Evolutionary conservation across 2,888 invertebrate genomes (phyloP), one percentile per base, ranked within the genome.

Genomic region (Ctena decussata): DNA sequence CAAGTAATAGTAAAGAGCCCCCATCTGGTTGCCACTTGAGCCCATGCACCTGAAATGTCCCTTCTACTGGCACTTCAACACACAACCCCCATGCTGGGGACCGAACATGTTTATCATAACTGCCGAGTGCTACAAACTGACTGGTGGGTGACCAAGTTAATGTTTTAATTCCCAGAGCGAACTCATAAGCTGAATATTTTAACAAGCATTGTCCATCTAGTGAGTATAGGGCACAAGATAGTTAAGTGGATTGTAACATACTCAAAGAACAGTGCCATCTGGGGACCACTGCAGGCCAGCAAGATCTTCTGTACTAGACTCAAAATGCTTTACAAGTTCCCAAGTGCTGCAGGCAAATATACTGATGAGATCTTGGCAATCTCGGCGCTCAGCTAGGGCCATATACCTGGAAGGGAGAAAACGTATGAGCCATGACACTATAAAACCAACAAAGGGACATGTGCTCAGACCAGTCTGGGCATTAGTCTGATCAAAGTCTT

Each of bases 301-400:
- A 27, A 96, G 85, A 85, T 96, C 96, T 30, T 95, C 95, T 11
- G 96, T 96, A 41, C 95, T 95, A 12, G 94, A 92, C 80, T 95
- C 95, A 92, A 96, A 96, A 89, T 96, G 95, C 94, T 95, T 96
- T 35, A 96, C 91, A n/a, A 96, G 91, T 57, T 95, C 94, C 96
- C 96, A 96, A 21, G 94, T 92, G 71, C 89, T 91, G 57, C 94
- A 94, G 44, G 92, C 92, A 91, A 96, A 96, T 24, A 96, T 93
- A 79, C 95, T 95, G 86, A 96, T 87, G 84, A 93, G 95, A 89
- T 96, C 96, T 80, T 95, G 95, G 81, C 95, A 95, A 82, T 96
- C 96, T 24, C 96, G 81, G 60, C 96, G 92, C 92, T 96, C 96
- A 8, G 96, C 96, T 44, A 96, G 88, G 2, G 96, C 96, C 93